These are phyloP conservation scores for Pangasius larnaudii DNA, from an alignment of 2,797 vertebrate genomes.

Conservation along the genomic window DNA sequence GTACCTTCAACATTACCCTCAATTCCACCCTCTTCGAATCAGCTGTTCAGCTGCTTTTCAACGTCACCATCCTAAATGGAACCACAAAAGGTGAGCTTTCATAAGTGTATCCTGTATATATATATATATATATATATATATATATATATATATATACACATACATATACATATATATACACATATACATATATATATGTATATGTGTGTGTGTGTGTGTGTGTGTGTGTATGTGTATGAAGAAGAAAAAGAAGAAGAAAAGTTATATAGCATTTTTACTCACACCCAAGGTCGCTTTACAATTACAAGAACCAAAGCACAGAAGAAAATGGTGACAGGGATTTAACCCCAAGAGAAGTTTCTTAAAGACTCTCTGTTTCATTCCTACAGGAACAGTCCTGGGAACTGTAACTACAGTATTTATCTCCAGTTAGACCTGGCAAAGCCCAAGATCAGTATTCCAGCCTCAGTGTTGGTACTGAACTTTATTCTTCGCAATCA, in stretches of 20 bases:
- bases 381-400: background rate
- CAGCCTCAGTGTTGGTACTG: background rate
- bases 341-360: too few species aligned
- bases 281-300: too few species aligned
- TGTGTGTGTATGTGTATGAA: too few species aligned
- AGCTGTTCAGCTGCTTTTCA: background rate
- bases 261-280: too few species aligned
- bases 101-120: background rate
- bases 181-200: too few species aligned
- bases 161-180: too few species aligned
- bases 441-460: background rate
- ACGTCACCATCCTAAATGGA: background rate
- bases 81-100: constrained; percentile 1
- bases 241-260: too few species aligned
- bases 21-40: too few species aligned
- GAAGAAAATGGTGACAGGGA: background rate
- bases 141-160: too few species aligned
- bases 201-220: too few species aligned
- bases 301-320: background rate
- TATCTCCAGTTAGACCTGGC: background rate
- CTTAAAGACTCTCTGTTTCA: background rate
- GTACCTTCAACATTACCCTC: background rate
- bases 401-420: rapidly evolving
- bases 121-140: too few species aligned
- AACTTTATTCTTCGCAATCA: background rate